Evolutionary conservation across 1,140 invertebrate species (phyloP), one percentile per base, ranked within the genome.

Genomic region (Sycophila sp.): DNA sequence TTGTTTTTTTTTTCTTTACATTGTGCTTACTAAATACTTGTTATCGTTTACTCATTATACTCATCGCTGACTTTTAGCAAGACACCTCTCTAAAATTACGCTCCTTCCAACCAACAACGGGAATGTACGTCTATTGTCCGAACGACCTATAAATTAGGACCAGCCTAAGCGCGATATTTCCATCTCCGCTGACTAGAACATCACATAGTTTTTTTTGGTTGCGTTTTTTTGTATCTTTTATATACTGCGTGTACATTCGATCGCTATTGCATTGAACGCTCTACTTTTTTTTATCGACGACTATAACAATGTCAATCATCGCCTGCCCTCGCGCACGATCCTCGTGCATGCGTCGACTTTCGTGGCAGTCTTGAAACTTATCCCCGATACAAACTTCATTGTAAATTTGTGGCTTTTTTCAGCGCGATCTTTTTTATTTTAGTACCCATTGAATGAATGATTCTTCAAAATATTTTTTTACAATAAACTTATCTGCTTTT

Each of bases 101-200:
- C 19, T n/a, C 19, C 32, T 58, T 47, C 0, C 7, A 58, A 24
- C 51, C 5, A 58, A 47, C 42, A 63, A 63, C 22, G 13, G 5
- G 2, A 22, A 53, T 53, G 2, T 30, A 55, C 2, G 15, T 36
- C 58, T 76, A 73, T 75, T 72, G 59, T 72, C 60, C 65, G 63
- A 74, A 72, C 64, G 66, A 75, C 56, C 71, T 81, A 77, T 73
- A 75, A 78, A 77, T 81, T 80, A 82, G 76, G 79, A 70, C 75
- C 76, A 79, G 76, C 76, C 78, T 80, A 83, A 77, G 60, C 69
- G 59, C 64, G 42, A 69, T n/a, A n/a, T 32, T 76, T 72, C 72
- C 53, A 47, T 59, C 42, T 63, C 74, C n/a, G 8, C 36, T 67
- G 55, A 69, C 67, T 77, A 75, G 56, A 56, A 72, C 73, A 75